These are phyloP conservation scores for Eptatretus burgeri DNA, from an alignment of 2,113 vertebrate genomes.

Conservation along the genomic window DNA sequence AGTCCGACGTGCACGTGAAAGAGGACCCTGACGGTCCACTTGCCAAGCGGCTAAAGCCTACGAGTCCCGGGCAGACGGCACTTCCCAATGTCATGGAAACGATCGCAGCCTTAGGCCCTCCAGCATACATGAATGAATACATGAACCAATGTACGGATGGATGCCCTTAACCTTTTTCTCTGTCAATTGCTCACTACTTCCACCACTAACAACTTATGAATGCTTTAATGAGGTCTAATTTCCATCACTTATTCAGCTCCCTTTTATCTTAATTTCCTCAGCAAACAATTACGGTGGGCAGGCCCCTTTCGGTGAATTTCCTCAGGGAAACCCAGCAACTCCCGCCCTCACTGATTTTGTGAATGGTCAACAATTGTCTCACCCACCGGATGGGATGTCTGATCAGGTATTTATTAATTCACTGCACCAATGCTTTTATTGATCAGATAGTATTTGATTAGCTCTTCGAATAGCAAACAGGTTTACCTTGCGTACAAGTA, in stretches of 20 bases:
- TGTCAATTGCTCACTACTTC: too few relatives aligned
- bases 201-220: too few relatives aligned
- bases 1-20: slow-evolving; percentile 53
- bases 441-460: too few relatives aligned
- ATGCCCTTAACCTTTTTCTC: too few relatives aligned
- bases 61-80: slow-evolving; percentile 69
- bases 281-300: slow-evolving; percentile 28
- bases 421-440: too few relatives aligned
- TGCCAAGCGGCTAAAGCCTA: slow-evolving; percentile 56
- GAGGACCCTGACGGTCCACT: slow-evolving; percentile 54
- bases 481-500: too few relatives aligned
- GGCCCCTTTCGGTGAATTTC: slow-evolving; percentile 39
- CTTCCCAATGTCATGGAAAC: slow-evolving; percentile 85
- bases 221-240: too few relatives aligned
- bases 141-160: slow-evolving; percentile 21
- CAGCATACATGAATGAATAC: slow-evolving; percentile 29
- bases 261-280: not conserved
- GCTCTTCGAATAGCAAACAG: too few relatives aligned
- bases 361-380: slow-evolving; percentile 1
- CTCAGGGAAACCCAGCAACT: slow-evolving; percentile 28
- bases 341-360: slow-evolving; percentile 37
- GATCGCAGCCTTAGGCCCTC: slow-evolving; percentile 52
- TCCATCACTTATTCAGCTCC: too few relatives aligned
- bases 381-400: not conserved
- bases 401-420: not conserved